Conservation (phyloP, 2,888 invertebrate genomes). For the Spisula solida region DNA sequence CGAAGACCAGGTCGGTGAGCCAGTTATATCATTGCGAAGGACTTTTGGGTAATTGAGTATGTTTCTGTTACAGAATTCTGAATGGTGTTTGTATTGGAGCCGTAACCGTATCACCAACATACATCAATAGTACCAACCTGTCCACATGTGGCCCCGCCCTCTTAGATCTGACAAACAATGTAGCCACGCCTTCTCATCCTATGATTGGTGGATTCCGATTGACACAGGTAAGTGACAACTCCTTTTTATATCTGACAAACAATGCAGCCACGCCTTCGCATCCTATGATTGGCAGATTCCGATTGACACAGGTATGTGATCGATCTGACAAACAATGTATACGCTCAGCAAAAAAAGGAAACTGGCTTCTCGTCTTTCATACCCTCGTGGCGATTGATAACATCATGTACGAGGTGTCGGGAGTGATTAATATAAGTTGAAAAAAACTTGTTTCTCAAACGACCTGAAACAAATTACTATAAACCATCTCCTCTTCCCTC, state of each 20-base stretch:
- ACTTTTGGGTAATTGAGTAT: not conserved
- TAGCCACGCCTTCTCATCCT: conserved; percentile 52
- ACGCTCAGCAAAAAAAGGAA: too few species aligned
- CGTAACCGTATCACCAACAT: conserved; percentile 53
- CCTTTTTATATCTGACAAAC: too few species aligned
- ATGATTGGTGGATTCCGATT: conserved; percentile 65
- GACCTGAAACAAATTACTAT: too few species aligned
- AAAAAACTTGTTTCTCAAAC: too few species aligned
- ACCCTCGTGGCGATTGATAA: too few species aligned
- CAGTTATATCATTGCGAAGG: too few species aligned
- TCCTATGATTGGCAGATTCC: conserved; percentile 62
- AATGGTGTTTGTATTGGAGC: conserved; percentile 60
- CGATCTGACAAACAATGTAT: too few species aligned
- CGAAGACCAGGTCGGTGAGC: too few species aligned
- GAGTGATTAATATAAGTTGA: too few species aligned
- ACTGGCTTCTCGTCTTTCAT: too few species aligned
- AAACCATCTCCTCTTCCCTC: too few species aligned
- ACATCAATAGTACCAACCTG: conserved; percentile 48
- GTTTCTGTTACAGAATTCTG: conserved; percentile 31
- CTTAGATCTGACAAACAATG: conserved; percentile 57
- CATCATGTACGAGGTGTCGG: too few species aligned
- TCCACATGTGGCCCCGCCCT: conserved; percentile 59
- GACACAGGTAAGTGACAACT: conserved; percentile 45
- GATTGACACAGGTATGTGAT: conserved; percentile 55
- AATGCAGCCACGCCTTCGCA: conserved; percentile 28